Evolutionary conservation across 1,140 invertebrate genomes (phyloP).

Genomic region (Nixonia krombeini): DNA sequence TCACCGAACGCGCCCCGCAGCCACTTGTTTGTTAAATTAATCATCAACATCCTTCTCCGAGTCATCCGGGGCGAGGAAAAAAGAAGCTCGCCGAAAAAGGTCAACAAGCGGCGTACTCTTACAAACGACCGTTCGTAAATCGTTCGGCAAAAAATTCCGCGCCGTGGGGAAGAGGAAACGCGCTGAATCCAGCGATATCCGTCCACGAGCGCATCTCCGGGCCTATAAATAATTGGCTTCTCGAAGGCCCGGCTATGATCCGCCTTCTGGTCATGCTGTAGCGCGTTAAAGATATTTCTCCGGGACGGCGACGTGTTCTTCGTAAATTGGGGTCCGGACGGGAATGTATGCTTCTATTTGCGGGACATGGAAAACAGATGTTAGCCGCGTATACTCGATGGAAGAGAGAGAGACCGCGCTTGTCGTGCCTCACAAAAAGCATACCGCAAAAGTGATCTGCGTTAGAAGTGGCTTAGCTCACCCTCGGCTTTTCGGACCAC

Average conservation of each 20-base stretch:
- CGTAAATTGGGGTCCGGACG: conserved; percentile 23
- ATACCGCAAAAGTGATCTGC: conserved; percentile 3
- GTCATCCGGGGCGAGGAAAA: background rate
- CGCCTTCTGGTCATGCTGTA: background rate
- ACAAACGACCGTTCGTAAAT: conserved; percentile 13
- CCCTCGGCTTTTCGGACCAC: conserved; percentile 34
- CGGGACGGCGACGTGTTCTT: conserved; percentile 6
- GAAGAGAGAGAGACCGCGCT: conserved; percentile 8
- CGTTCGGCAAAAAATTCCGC: conserved; percentile 6
- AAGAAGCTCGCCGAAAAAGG: conserved; percentile 21
- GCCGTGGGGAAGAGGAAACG: background rate
- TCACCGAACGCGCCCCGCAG: no score
- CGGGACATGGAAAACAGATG: conserved; percentile 46
- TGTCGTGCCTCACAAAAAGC: conserved; percentile 15
- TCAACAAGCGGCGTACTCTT: conserved; percentile 12
- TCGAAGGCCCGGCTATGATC: background rate
- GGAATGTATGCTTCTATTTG: conserved; percentile 28
- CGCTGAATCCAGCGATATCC: conserved; percentile 9
- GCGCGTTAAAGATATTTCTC: conserved; percentile 10
- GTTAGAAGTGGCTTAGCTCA: conserved; percentile 5
- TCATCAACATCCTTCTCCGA: background rate
- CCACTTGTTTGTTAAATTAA: background rate
- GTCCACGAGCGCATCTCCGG: conserved; percentile 12
- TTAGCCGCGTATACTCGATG: conserved; percentile 7
- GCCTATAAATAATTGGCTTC: conserved; percentile 37